Percentiles rank a stretch among this genome's conserved stretches.
These are phyloP conservation scores for Drosophila gunungcola DNA, from an alignment of 1,140 invertebrate species.

Conservation along the genomic window DNA sequence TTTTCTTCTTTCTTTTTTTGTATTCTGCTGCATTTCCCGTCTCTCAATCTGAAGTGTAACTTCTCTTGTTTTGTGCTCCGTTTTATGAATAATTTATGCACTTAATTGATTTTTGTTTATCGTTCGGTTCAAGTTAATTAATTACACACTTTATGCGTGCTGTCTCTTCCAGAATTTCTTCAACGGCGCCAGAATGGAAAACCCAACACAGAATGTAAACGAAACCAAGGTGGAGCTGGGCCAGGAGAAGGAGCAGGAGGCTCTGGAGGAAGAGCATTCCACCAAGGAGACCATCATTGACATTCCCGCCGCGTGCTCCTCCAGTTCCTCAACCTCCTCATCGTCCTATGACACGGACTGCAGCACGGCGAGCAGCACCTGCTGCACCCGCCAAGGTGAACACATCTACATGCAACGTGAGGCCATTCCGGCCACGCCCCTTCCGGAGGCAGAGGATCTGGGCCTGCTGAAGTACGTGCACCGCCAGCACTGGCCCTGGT, in stretches of 20 bases:
- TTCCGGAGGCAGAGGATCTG: slow-evolving; percentile 52
- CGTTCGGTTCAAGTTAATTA: slow-evolving; percentile 68
- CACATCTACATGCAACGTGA: slow-evolving; percentile 80
- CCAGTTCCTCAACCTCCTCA: slow-evolving; percentile 42
- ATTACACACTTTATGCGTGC: slow-evolving; percentile 61
- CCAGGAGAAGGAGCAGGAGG: slow-evolving; percentile 19
- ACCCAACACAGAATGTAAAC: slow-evolving; percentile 53
- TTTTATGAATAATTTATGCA: slow-evolving; percentile 82
- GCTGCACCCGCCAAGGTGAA: slow-evolving; percentile 79
- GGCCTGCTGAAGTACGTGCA: slow-evolving; percentile 68
- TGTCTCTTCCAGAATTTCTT: slow-evolving; percentile 47
- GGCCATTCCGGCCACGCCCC: slow-evolving; percentile 22
- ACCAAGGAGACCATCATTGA: slow-evolving; percentile 74
- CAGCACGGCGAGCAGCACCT: slow-evolving; percentile 80
- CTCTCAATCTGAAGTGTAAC: slow-evolving; percentile 5
- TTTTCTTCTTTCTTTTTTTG: slow-evolving; percentile 9
- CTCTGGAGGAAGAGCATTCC: slow-evolving; percentile 12
- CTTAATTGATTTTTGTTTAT: slow-evolving; percentile 82
- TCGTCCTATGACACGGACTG: slow-evolving; percentile 83
- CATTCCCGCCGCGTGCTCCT: slow-evolving; percentile 66
- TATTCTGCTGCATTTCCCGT: neutral
- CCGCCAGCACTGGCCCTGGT: slow-evolving; percentile 88
- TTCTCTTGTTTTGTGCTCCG: slow-evolving; percentile 30
- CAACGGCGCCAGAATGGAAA: slow-evolving; percentile 51
- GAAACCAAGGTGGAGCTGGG: slow-evolving; percentile 56